Conservation (phyloP, 1,140 invertebrate genomes). For the Ridgeia piscesae region DNA sequence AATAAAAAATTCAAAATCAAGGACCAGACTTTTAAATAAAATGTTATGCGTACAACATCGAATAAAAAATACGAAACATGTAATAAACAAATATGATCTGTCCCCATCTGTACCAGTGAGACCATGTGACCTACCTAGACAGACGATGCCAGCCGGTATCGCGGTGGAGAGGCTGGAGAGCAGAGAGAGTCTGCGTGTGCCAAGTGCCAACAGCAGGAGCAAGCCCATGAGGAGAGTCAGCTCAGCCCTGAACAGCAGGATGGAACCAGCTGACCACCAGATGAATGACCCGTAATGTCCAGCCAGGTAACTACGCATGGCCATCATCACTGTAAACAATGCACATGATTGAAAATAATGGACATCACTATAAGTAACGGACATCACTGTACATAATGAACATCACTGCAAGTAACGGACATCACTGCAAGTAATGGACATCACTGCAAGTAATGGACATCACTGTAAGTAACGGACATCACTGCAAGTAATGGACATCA, state of each 20-base stretch:
- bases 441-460: no score
- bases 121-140: constrained; percentile 45
- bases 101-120: not conserved
- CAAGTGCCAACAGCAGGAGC: constrained; percentile 79
- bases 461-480: no score
- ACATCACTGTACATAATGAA: no score
- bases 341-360: not conserved
- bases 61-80: constrained; percentile 12
- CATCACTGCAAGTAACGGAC: no score
- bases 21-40: no score
- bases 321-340: not conserved
- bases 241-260: constrained; percentile 90
- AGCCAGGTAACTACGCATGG: not conserved
- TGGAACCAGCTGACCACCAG: constrained; percentile 78
- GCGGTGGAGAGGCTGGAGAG: constrained; percentile 42
- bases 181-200: constrained; percentile 60
- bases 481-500: no score
- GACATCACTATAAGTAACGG: no score
- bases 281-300: constrained; percentile 69
- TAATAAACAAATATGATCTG: not conserved
- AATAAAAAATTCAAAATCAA: no score
- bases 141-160: constrained; percentile 69
- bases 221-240: constrained; percentile 84
- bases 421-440: no score
- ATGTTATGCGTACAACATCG: no score